A percentile compares a stretch with the other conserved stretches of the same genome.
These are phyloP conservation scores for Parnassius orleans DNA, from an alignment of 2,888 invertebrate species.

Conservation along the genomic window DNA sequence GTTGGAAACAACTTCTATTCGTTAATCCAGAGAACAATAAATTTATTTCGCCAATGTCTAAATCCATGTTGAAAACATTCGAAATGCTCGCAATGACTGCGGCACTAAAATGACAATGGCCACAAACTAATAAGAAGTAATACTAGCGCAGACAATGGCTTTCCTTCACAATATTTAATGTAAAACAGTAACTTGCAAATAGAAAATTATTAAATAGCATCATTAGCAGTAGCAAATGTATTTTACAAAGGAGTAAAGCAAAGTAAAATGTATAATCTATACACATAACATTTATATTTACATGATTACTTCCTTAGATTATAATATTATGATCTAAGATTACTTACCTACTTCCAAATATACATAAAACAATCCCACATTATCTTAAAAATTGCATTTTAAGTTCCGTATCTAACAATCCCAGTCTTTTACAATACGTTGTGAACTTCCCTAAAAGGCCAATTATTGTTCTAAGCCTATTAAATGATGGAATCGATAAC, in stretches of 20 bases:
- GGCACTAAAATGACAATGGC: too few relatives aligned
- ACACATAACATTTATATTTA: constrained; percentile 21
- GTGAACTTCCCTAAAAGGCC: constrained; percentile 33
- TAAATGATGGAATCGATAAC: constrained; percentile 20
- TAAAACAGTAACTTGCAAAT: too few relatives aligned
- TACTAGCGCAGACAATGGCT: too few relatives aligned
- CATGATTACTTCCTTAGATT: constrained; percentile 3
- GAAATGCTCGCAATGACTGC: too few relatives aligned
- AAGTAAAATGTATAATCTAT: constrained; percentile 12
- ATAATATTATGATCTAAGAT: constrained; percentile 2
- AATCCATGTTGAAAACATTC: too few relatives aligned
- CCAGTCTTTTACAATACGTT: constrained; percentile 69
- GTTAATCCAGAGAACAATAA: too few relatives aligned
- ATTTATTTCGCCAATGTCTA: too few relatives aligned
- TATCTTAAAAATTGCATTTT: constrained; percentile 18
- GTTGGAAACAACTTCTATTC: too few relatives aligned
- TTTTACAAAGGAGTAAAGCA: constrained; percentile 3
- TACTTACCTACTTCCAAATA: constrained; percentile 6
- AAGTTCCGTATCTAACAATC: constrained; percentile 51
- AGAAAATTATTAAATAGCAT: not conserved
- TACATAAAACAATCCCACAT: constrained; percentile 14
- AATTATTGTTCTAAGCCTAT: constrained; percentile 22
- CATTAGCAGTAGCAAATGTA: not conserved
- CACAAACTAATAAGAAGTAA: too few relatives aligned
- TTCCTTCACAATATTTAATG: too few relatives aligned